Base-by-base conservation (phyloP, 1,140 invertebrate species). In the Vanessa tameamea region DNA sequence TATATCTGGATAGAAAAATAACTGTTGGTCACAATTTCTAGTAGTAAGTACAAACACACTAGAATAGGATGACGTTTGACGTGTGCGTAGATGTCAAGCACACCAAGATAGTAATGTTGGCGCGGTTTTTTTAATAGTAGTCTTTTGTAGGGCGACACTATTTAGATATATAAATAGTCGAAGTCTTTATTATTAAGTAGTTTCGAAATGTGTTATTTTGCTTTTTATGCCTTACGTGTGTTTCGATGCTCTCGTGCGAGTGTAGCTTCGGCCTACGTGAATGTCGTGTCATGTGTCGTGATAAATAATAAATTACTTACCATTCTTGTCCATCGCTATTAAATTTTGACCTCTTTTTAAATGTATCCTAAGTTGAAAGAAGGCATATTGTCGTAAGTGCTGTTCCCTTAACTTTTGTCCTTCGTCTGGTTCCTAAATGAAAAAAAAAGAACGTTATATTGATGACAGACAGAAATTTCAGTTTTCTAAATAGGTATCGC, bases 281-380 rank as follows among this genome's bases (percentile, higher is more conserved):
- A 37, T 64, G 48, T 61, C 12, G 71, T 75, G 74, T 72, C 68
- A 64, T 47, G 65, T 72, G 63, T 64, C 47, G 43, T 57, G 53
- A 57, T 16, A 57, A 57, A 15, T 37, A 23, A 26, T 7, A 67
- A 65, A 55, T 78, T 53, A 80, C 94, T 95, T 93, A 98, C 98
- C 98, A 93, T 97, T 98, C 91, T 98, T 97, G 91, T 99, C 98
- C 95, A 97, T 97, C 31, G 98, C 97, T 26, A 98, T 95, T 81
- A 99, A 94, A 90, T 98, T 97, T 84, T 95, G 95, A 55, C 98
- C 98, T 86, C 96, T 95, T 83, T 96, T 96, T 69, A 99, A 95
- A 92, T 98, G 96, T 77, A 99, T 94, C 76, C 97, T 96, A 55
- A 99, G 94, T 88, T 98, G 96, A 93, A 97, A 99, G 93, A 98